Base-by-base conservation (phyloP, 2,113 vertebrate species). In the Anseranas semipalmata region DNA sequence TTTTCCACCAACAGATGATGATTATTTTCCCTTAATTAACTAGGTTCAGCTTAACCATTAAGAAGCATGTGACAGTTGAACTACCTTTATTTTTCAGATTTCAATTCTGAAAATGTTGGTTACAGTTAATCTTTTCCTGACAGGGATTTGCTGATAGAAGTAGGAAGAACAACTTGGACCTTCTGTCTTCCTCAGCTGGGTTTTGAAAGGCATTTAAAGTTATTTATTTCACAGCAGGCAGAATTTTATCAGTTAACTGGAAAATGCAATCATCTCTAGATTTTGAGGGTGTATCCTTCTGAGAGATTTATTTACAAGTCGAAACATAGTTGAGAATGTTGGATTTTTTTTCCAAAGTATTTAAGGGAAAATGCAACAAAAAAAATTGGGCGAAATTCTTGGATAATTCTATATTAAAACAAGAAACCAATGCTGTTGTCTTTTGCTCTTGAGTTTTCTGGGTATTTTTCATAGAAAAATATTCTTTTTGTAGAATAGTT, bases 1-100 rank as follows among this genome's bases (percentile, higher is more conserved):
- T 43, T 95, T 91, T 95, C 84, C 55, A 84, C 60, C 73, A 71
- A 58, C 25, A 94, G 55, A 96, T 95, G 80, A 92, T 75, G 24
- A 66, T 86, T 21, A 63, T 87, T 97, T 95, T 95, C 74, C 74
- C 63, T 86, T 89, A 79, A 81, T 90, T 78, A 89, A 68, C 25
- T 9, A 43, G 50, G n/a, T 66, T 86, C 46, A 41, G 7, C n/a
- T 94, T 87, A 79, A 80, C 32, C 62, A 45, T 89, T 92, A 76
- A 84, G 58, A 71, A 70, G 85, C 43, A 41, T 70, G 28, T 83
- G 77, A 35, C 5, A 68, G 39, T n/a, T 87, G 35, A 85, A 73
- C 33, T 63, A 74, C 58, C 37, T 58, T 78, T 62, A 28, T 83
- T 86, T 95, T 91, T 93, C 50, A 74, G 20, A 27, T 74, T 83